Evolutionary conservation across 2,888 invertebrate species (phyloP).

Genomic region (Napeogenes inachia): DNA sequence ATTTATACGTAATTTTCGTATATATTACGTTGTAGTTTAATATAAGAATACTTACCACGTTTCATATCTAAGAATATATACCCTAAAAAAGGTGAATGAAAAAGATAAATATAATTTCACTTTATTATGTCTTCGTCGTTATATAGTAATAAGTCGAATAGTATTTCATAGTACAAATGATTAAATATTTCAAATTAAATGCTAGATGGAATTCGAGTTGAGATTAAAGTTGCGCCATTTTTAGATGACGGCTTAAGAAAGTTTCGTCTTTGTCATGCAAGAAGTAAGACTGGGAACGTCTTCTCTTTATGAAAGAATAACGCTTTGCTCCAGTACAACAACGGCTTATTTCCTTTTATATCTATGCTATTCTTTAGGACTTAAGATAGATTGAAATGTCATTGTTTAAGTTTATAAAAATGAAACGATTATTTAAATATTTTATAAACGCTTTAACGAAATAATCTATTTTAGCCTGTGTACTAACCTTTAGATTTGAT

Average conservation of each 20-base stretch:
- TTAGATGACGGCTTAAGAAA: constrained; percentile 55
- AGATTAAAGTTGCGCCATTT: constrained; percentile 50
- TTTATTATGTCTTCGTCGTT: too few species aligned
- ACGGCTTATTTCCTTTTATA: constrained; percentile 20
- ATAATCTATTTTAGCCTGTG: too few species aligned
- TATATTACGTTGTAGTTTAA: too few species aligned
- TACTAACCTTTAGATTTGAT: too few species aligned
- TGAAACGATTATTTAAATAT: not conserved
- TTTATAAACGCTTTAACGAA: too few species aligned
- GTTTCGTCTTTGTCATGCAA: constrained; percentile 70
- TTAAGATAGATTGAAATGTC: not conserved
- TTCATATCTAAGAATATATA: too few species aligned
- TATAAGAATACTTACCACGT: too few species aligned
- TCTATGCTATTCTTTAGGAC: constrained; percentile 18
- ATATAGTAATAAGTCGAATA: too few species aligned
- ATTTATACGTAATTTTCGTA: too few species aligned
- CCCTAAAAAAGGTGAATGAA: too few species aligned
- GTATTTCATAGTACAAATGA: constrained; percentile 10
- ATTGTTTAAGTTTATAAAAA: not conserved
- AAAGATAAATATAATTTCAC: too few species aligned
- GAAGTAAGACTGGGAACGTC: constrained; percentile 64
- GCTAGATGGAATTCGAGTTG: constrained; percentile 23
- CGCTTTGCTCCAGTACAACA: constrained; percentile 32
- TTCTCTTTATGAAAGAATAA: constrained; percentile 52
- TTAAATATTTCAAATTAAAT: constrained; percentile 22